These are phyloP conservation scores for Solea senegalensis DNA, from an alignment of 2,113 vertebrate genomes.

Conservation along the genomic window DNA sequence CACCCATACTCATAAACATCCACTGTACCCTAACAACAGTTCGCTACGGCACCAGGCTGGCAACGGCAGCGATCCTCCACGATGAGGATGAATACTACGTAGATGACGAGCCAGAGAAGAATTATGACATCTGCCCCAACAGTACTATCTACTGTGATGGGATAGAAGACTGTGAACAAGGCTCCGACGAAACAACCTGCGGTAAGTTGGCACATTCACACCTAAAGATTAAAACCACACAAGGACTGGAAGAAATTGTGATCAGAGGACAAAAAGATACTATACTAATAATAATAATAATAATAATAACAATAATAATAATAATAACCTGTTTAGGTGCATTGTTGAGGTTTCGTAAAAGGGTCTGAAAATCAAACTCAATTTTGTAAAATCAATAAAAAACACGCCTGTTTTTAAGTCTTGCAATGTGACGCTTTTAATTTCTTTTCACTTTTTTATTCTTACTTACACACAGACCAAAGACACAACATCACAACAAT, in stretches of 20 bases:
- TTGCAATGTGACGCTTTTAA: too few species aligned
- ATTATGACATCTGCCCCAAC: constrained; percentile 65
- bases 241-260: constrained; percentile 1
- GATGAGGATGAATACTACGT: rapidly evolving
- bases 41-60: constrained; percentile 44
- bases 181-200: constrained; percentile 73
- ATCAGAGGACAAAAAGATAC: not conserved
- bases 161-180: constrained; percentile 58
- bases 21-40: constrained; percentile 53
- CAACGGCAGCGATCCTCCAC: not conserved
- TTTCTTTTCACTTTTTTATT: not conserved
- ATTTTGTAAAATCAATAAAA: too few species aligned
- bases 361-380: too few species aligned
- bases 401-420: too few species aligned
- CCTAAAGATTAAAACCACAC: not conserved
- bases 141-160: constrained; percentile 63
- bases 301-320: too few species aligned
- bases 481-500: not conserved
- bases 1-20: not conserved
- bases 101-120: rapidly evolving
- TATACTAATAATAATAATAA: too few species aligned
- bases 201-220: constrained; percentile 55
- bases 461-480: not conserved
- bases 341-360: too few species aligned
- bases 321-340: too few species aligned